Base-by-base conservation (phyloP, 1,140 invertebrate genomes). In the Eubasilissa regina region DNA sequence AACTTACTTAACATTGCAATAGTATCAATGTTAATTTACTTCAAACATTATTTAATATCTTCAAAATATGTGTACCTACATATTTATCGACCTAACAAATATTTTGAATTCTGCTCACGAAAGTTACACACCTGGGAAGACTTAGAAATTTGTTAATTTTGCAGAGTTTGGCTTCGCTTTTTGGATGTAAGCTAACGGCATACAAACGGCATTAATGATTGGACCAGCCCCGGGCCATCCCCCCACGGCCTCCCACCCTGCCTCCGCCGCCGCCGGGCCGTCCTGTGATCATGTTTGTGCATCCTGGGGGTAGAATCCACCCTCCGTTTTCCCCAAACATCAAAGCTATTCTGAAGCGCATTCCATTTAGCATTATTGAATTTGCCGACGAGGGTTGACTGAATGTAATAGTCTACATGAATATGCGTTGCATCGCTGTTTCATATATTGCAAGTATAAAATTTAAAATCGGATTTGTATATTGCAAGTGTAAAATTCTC, bases 291-390 rank as follows among this genome's bases (percentile, higher is more conserved):
- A 48, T 76, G 58, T 77, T 77, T 77, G 75, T 77, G 75, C 75
- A 77, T 77, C 62, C 60, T 19, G 62, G 75, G 72, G 62, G 44
- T 44, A 25, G 15, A 56, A 21, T 15, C 43, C 45, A 45, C 45
- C 62, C 55, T 17, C 43, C 58, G 13, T 43, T 73, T 48, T 35
- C 68, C 75, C 25, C 51, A 48, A 80, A 77, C 79, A 77, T 80
- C 79, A 80, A 80, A 80, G 79, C 75, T 76, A 75, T 80, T 77
- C 55, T 80, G 79, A 75, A 80, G 48, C 72, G 51, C 78, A 79
- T 80, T 77, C 74, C 75, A 70, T 62, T 62, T 77, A 70, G 74
- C 51, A 77, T 80, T 77, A 80, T 80, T 76, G 79, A 80, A 76
- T 70, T 75, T 73, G 75, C 43, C 25, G 55, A 21, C 8, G 73